phyloP scores from a whole-genome alignment of 2,888 invertebrate genomes.

The Philopedon plagiatum region DNA sequence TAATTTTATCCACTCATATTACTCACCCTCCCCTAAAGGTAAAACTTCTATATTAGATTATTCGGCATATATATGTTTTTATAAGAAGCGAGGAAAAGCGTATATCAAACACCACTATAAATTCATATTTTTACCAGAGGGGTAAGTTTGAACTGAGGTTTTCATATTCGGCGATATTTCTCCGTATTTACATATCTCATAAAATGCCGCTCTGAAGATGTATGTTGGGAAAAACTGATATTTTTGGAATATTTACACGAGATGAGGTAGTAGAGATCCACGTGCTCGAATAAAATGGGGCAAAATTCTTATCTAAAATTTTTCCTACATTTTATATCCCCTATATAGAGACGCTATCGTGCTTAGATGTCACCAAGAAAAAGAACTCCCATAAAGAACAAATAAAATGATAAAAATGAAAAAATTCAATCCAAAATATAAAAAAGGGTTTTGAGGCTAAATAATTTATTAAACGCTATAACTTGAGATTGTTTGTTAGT shows the following conservation, averaged over 20 bases:
- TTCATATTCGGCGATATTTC: conserved; percentile 65
- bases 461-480: no score
- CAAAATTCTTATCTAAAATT: conserved; percentile 40
- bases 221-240: conserved; percentile 60
- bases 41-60: conserved; percentile 39
- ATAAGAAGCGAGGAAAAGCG: conserved; percentile 50
- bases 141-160: conserved; percentile 65
- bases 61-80: conserved; percentile 38
- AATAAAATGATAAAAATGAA: conserved; percentile 7
- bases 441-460: background rate
- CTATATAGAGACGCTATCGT: conserved; percentile 8
- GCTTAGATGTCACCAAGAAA: conserved; percentile 13
- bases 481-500: no score
- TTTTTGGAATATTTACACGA: conserved; percentile 58
- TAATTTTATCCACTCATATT: background rate
- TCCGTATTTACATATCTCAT: conserved; percentile 67
- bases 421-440: background rate
- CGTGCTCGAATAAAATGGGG: conserved; percentile 40
- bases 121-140: conserved; percentile 60
- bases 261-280: conserved; percentile 36
- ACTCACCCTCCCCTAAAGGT: conserved; percentile 3
- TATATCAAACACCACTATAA: conserved; percentile 62
- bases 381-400: background rate
- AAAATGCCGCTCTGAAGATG: conserved; percentile 61
- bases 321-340: conserved; percentile 32